Base-by-base conservation (phyloP, 2,888 invertebrate genomes). In the Lithosia quadra region DNA sequence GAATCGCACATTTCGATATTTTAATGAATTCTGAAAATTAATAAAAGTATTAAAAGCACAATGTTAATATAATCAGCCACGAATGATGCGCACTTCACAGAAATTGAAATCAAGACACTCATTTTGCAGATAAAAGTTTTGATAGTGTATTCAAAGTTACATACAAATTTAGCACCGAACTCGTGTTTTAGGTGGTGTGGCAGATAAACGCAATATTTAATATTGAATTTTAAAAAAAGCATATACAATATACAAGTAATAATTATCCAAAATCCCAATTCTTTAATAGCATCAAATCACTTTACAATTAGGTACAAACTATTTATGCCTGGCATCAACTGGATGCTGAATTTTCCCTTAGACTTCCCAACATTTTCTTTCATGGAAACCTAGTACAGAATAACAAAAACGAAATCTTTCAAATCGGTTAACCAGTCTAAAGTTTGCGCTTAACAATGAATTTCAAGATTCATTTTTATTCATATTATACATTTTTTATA, bases 71-170 rank as follows among this genome's bases (percentile, higher is more conserved):
- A 39, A 74, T 71, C 56, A 2, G 53, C 67, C 59, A 63, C 69
- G 69, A 28, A 73, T 70, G 39, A 64, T 21, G 58, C 65, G 75
- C 80, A 80, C 75, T 71, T 72, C 71, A 69, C 60, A 66, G 64
- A 69, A 69, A 75, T 78, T 75, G 65, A 72, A 77, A 71, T 63
- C 57, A 18, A 66, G 72, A 43, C 67, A 68, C 65, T 61, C 28
- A 63, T 71, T 59, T 69, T 72, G 71, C 68, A 36, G 0, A 62
- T 71, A 66, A 75, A 61, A 59, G 65, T 65, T 68, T 69, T 67
- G 63, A 80, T 70, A 75, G 53, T 68, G n/a, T 68, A 60, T 60
- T 60, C 57, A 66, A 62, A 28, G 43, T 28, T 13, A 4, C 13
- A 49, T 49, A 36, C 67, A 39, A 66, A 60, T 57, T 65, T 64